phyloP scores from a whole-genome alignment of 2,113 vertebrate species.

The Trochalopteron elliotii region DNA sequence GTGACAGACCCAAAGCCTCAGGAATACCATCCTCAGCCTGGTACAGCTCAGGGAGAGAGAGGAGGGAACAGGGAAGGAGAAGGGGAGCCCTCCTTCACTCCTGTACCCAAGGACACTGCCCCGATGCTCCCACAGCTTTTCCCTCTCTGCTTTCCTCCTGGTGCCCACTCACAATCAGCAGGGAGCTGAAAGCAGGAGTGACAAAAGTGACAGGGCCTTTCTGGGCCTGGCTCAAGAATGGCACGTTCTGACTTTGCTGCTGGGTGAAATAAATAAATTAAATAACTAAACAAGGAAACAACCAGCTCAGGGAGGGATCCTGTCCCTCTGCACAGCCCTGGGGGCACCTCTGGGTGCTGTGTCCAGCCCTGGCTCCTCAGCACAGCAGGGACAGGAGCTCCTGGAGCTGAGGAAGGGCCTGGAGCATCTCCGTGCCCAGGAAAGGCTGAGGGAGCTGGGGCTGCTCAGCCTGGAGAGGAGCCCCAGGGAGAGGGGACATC shows the following conservation, averaged over 20 bases:
- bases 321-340: background rate
- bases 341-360: background rate
- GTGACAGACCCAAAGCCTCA: background rate
- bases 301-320: too few species aligned
- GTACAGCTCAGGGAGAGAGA: background rate
- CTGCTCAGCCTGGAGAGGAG: too few species aligned
- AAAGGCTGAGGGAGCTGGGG: too few species aligned
- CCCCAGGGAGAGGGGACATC: too few species aligned
- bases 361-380: too few species aligned
- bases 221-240: rapidly evolving
- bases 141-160: background rate
- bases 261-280: background rate
- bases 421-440: too few species aligned
- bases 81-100: background rate
- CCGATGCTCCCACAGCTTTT: background rate
- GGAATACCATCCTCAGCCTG: background rate
- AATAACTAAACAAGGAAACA: background rate
- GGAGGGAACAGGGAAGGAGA: background rate
- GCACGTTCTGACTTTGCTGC: background rate
- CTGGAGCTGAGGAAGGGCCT: too few species aligned
- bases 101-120: background rate
- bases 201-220: too few species aligned
- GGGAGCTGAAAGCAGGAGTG: too few species aligned
- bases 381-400: too few species aligned
- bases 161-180: rapidly evolving